Conservation (phyloP, 2,797 vertebrate species). For the Thalassophryne amazonica region DNA sequence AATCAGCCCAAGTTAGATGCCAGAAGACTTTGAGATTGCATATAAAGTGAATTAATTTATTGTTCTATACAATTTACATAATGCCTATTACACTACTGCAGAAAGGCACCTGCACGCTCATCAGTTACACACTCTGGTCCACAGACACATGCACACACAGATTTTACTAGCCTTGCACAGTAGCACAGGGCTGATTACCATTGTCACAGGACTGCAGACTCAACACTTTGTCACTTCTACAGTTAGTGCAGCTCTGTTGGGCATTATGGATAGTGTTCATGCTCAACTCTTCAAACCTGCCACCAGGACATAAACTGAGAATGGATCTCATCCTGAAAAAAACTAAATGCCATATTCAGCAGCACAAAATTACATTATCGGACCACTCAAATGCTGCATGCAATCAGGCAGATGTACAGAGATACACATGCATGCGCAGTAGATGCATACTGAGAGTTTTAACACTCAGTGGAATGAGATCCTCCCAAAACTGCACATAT, state of each 20-base stretch:
- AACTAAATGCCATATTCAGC: background rate
- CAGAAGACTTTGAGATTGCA: background rate
- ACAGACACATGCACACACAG: background rate
- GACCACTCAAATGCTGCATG: background rate
- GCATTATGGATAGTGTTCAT: constrained; percentile 23
- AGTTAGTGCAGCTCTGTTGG: constrained; percentile 38
- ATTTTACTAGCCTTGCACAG: constrained; percentile 18
- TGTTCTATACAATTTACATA: background rate
- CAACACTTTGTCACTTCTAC: constrained; percentile 51
- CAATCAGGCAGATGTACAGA: background rate
- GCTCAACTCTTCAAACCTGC: constrained; percentile 15
- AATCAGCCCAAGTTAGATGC: background rate
- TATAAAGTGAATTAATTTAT: background rate
- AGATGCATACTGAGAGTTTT: background rate
- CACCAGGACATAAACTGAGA: constrained; percentile 14
- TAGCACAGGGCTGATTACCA: constrained; percentile 53
- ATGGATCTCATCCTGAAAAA: background rate
- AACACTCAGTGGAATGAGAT: too few relatives aligned
- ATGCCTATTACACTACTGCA: constrained; percentile 1
- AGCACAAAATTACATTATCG: constrained; percentile 5
- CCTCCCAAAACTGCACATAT: too few relatives aligned
- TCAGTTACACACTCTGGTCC: background rate
- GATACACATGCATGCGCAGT: background rate
- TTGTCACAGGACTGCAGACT: constrained; percentile 51
- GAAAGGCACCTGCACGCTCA: constrained; percentile 1